Percentiles rank a stretch among this genome's conserved stretches.
Conservation (phyloP, 2,888 invertebrate genomes). For the Drosophila yooni region DNA sequence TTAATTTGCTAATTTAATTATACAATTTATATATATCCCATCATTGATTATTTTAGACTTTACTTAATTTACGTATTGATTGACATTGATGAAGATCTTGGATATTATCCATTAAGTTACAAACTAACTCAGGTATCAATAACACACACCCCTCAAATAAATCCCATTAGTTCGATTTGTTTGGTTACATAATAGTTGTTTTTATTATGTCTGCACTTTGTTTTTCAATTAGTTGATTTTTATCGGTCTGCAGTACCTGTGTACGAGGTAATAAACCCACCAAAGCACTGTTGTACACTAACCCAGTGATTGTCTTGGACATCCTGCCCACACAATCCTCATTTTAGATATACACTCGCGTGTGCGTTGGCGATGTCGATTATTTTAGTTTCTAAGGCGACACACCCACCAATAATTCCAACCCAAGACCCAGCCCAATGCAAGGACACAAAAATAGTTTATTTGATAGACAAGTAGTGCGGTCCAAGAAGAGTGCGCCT, state of each 20-base stretch:
- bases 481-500: neutral
- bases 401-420: constrained; percentile 29
- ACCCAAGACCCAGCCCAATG: constrained; percentile 6
- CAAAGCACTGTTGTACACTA: constrained; percentile 34
- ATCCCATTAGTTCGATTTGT: constrained; percentile 11
- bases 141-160: neutral
- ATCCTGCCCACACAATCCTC: neutral
- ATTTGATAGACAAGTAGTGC: constrained; percentile 5
- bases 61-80: neutral
- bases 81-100: neutral
- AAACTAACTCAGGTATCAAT: neutral
- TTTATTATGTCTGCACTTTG: constrained; percentile 15
- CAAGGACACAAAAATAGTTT: constrained; percentile 22
- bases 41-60: neutral
- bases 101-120: neutral
- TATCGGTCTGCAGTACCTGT: constrained; percentile 51
- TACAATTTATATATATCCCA: neutral
- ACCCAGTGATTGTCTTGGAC: constrained; percentile 19
- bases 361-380: constrained; percentile 54
- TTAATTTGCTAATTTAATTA: neutral
- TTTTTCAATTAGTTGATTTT: constrained; percentile 68
- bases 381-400: constrained; percentile 31
- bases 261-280: constrained; percentile 42
- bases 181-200: neutral
- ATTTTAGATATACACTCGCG: constrained; percentile 40